Evolutionary conservation across 2,888 invertebrate genomes (phyloP), one percentile per base, ranked within the genome.

Genomic region (Invenusta paracnida): DNA sequence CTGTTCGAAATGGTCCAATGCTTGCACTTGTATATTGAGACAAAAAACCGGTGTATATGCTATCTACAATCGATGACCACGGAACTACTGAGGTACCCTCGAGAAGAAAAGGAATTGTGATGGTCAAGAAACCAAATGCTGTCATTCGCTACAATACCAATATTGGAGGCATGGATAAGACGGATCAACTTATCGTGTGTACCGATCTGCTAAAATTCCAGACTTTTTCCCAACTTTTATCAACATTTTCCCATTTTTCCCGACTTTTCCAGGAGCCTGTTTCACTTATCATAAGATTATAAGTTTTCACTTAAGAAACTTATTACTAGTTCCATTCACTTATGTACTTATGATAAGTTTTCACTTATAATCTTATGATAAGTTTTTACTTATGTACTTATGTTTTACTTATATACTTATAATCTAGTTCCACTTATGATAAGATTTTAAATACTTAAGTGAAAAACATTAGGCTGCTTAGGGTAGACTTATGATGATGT

Each of bases 141-240:
- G 29, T 82, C 23, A 82, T 84, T 84, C 30, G 30, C 11, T 84
- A 84, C 84, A 84, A 84, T 67, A 84, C 28, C 17, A 67, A 66
- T n/a, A 84, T 84, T 82, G 28, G 84, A 29, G 84, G 81, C 23
- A 81, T 84, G 81, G 84, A 84, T 84, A 84, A 67, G 2, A 67
- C 84, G 1, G 84, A 84, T 84, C 84, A 84, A 66, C 81, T 84
- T 2, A 67, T 67, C n/a, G n/a, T n/a, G n/a, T n/a, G n/a, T n/a
- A n/a, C n/a, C n/a, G n/a, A n/a, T n/a, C n/a, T n/a, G n/a, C n/a
- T n/a, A n/a, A n/a, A n/a, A n/a, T n/a, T n/a, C n/a, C n/a, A n/a
- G n/a, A n/a, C n/a, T n/a, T n/a, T n/a, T n/a, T n/a, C n/a, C n/a
- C n/a, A n/a, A n/a, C n/a, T n/a, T n/a, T n/a, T n/a, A n/a, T n/a